Percentiles rank a stretch among this genome's conserved stretches.
Evolutionary conservation across 2,888 invertebrate species (phyloP).

Genomic region (Timandra comae): DNA sequence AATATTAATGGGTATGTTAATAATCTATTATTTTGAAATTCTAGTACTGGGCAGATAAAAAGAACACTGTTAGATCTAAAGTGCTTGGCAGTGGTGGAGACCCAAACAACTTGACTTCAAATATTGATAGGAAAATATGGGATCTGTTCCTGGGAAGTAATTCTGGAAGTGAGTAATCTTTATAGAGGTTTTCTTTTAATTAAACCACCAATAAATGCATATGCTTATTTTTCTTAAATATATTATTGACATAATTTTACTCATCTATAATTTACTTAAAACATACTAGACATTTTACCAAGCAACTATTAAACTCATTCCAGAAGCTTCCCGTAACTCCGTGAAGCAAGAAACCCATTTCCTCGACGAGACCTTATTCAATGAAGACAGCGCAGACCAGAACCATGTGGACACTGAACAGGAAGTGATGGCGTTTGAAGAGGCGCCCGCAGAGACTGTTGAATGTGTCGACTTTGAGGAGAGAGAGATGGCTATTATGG

Average conservation of each 20-base stretch:
- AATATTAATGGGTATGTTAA: too few relatives aligned
- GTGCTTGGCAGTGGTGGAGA: constrained; percentile 53
- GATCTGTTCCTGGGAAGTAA: constrained; percentile 53
- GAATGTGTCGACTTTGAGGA: constrained; percentile 40
- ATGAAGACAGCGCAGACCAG: constrained; percentile 49
- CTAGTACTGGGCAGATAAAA: constrained; percentile 71
- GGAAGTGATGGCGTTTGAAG: constrained; percentile 41
- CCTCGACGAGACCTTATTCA: constrained; percentile 42
- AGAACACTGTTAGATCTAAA: constrained; percentile 61
- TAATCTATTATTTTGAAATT: too few relatives aligned
- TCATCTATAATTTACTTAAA: too few relatives aligned
- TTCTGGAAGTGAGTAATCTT: constrained; percentile 29
- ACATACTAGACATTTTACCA: too few relatives aligned
- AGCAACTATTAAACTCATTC: constrained; percentile 6
- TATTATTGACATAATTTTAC: too few relatives aligned
- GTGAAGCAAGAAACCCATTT: constrained; percentile 55
- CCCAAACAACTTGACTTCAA: constrained; percentile 51
- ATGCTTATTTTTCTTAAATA: too few relatives aligned
- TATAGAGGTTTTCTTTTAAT: too few relatives aligned
- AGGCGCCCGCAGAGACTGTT: constrained; percentile 23
- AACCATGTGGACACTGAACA: constrained; percentile 43
- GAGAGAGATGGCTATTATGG: constrained; percentile 56
- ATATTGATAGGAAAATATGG: constrained; percentile 65
- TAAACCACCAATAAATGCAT: too few relatives aligned
- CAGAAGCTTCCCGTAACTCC: constrained; percentile 34